A percentile compares a stretch with the other conserved stretches of the same genome.
phyloP scores from a whole-genome alignment of 2,113 vertebrate species.

The Lycaon pictus region DNA sequence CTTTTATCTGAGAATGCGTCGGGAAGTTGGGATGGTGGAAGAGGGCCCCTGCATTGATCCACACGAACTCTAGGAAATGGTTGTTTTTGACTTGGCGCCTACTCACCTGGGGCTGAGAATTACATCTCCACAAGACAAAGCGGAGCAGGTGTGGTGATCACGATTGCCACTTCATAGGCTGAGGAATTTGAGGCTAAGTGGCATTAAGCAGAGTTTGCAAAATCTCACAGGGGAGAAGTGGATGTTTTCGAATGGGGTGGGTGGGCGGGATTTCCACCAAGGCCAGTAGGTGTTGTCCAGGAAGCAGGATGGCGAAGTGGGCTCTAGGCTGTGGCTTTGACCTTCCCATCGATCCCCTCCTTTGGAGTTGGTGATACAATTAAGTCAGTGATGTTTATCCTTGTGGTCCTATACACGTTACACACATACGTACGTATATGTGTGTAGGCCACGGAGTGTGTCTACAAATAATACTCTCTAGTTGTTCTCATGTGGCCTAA shows the following conservation, averaged over 20 bases:
- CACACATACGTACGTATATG: fast-evolving
- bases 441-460: background rate
- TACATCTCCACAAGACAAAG: fast-evolving
- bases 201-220: fast-evolving
- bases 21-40: fast-evolving
- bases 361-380: background rate
- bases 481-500: background rate
- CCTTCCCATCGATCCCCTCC: too few species aligned
- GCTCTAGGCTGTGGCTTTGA: fast-evolving
- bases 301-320: fast-evolving
- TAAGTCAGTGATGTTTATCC: background rate
- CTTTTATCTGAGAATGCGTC: background rate
- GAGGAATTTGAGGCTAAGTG: fast-evolving
- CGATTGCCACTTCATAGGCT: fast-evolving
- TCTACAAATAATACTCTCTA: background rate
- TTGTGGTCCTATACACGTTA: too few species aligned
- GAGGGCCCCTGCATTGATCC: fast-evolving
- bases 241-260: too few species aligned
- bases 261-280: background rate
- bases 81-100: fast-evolving
- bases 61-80: fast-evolving
- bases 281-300: fast-evolving
- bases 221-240: background rate
- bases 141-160: fast-evolving
- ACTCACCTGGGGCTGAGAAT: fast-evolving